These are phyloP conservation scores for Torymus tubicola DNA, from an alignment of 2,888 invertebrate genomes.

Conservation along the genomic window DNA sequence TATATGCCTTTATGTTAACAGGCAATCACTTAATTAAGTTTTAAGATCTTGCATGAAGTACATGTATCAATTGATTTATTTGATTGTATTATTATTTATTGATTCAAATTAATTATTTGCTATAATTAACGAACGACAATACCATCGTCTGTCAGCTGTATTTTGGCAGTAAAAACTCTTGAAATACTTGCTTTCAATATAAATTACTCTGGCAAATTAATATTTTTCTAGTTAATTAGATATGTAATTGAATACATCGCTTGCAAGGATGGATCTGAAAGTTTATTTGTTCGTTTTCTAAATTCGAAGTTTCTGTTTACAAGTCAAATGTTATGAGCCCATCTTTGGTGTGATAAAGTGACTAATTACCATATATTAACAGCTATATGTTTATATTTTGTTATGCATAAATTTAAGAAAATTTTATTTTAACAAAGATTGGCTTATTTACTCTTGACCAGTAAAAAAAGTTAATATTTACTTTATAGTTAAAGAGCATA, in stretches of 20 bases:
- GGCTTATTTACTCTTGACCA: too few species aligned
- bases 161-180: constrained; percentile 42
- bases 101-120: constrained; percentile 2
- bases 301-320: too few species aligned
- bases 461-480: too few species aligned
- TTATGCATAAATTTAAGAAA: too few species aligned
- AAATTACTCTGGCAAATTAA: constrained; percentile 9
- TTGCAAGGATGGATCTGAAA: neutral
- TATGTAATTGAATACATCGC: constrained; percentile 10
- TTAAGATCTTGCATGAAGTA: neutral
- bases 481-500: too few species aligned
- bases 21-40: constrained; percentile 29
- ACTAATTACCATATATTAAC: too few species aligned
- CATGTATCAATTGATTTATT: constrained; percentile 10
- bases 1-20: constrained; percentile 16
- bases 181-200: neutral
- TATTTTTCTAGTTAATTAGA: constrained; percentile 12
- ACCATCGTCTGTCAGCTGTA: neutral
- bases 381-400: too few species aligned
- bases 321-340: too few species aligned
- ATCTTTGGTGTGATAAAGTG: too few species aligned
- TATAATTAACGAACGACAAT: neutral
- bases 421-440: too few species aligned
- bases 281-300: neutral
- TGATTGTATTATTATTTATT: constrained; percentile 16